Percentiles rank a stretch among this genome's conserved stretches.
These are phyloP conservation scores for Cyclargus thomasi DNA, from an alignment of 1,140 invertebrate species.

Conservation along the genomic window DNA sequence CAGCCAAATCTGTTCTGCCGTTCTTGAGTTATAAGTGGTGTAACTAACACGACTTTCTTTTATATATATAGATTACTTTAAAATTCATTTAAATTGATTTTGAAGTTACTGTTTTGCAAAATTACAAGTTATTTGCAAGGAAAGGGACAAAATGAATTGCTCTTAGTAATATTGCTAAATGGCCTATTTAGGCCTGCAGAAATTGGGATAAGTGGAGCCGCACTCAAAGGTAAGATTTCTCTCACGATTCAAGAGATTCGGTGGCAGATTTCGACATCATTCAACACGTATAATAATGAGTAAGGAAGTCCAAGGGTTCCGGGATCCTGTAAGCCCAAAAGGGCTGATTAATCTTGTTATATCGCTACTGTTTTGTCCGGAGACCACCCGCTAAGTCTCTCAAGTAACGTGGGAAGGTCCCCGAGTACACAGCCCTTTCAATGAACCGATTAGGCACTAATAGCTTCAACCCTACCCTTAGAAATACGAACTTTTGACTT, in stretches of 20 bases:
- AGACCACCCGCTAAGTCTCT: slow-evolving; percentile 1
- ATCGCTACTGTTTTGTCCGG: not conserved
- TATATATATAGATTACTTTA: too few relatives aligned
- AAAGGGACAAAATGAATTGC: too few relatives aligned
- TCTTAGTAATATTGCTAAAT: too few relatives aligned
- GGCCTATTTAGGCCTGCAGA: too few relatives aligned
- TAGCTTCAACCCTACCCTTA: not conserved
- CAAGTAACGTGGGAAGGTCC: slow-evolving; percentile 10
- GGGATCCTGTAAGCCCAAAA: not conserved
- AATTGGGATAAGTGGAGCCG: too few relatives aligned
- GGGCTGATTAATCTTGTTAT: slow-evolving; percentile 1
- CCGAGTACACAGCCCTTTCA: slow-evolving; percentile 1
- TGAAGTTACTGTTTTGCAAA: too few relatives aligned
- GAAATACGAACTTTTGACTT: not conserved
- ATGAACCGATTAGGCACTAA: slow-evolving; percentile 7
- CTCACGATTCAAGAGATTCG: not conserved
- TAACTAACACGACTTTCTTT: too few relatives aligned
- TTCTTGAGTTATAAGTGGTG: too few relatives aligned
- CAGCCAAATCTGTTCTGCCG: too few relatives aligned
- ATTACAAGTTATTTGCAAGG: too few relatives aligned
- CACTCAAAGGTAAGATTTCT: not conserved
- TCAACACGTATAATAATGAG: not conserved
- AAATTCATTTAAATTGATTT: too few relatives aligned
- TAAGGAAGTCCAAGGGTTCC: not conserved
- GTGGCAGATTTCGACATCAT: not conserved